A percentile compares a stretch with the other conserved stretches of the same genome.
phyloP scores from a whole-genome alignment of 2,888 invertebrate genomes.

The Anagyrus pseudococci region DNA sequence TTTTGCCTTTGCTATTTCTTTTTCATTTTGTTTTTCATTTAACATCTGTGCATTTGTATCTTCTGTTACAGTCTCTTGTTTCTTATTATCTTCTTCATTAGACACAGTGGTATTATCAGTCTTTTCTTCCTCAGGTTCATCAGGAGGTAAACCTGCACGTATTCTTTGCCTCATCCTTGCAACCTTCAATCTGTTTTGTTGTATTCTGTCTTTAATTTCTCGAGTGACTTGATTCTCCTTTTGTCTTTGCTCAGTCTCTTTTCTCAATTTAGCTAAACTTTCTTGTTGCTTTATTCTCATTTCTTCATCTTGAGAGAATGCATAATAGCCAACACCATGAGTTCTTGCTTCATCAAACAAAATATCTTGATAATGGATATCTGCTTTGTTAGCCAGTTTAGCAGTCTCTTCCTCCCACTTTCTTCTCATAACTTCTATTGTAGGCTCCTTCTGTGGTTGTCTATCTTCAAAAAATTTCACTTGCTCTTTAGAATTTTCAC shows the following conservation, averaged over 20 bases:
- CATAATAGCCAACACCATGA: slow-evolving; percentile 92
- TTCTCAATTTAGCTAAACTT: slow-evolving; percentile 73
- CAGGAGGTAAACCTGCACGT: slow-evolving; percentile 75
- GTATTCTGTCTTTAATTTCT: slow-evolving; percentile 70
- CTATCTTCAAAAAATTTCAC: slow-evolving; percentile 17
- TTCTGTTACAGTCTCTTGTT: background rate
- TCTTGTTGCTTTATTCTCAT: slow-evolving; percentile 82
- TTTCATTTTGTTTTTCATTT: slow-evolving; percentile 42
- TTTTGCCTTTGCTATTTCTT: slow-evolving; percentile 39
- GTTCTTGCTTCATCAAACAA: slow-evolving; percentile 90
- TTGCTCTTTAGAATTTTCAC: slow-evolving; percentile 36
- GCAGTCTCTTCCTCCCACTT: slow-evolving; percentile 90
- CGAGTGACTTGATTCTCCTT: slow-evolving; percentile 69
- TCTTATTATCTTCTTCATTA: slow-evolving; percentile 16
- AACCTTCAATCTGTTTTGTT: slow-evolving; percentile 75
- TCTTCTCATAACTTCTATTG: slow-evolving; percentile 72
- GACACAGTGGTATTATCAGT: slow-evolving; percentile 24
- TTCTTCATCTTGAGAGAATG: slow-evolving; percentile 86
- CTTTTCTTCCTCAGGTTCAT: slow-evolving; percentile 53
- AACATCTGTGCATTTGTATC: background rate
- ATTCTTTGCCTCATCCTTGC: slow-evolving; percentile 77
- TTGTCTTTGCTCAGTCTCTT: slow-evolving; percentile 75
- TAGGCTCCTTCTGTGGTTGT: slow-evolving; percentile 50
- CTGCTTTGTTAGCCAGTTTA: slow-evolving; percentile 73
- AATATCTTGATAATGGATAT: slow-evolving; percentile 92